Evolutionary conservation across 2,888 invertebrate species (phyloP).

Genomic region (Arctia plantaginis): DNA sequence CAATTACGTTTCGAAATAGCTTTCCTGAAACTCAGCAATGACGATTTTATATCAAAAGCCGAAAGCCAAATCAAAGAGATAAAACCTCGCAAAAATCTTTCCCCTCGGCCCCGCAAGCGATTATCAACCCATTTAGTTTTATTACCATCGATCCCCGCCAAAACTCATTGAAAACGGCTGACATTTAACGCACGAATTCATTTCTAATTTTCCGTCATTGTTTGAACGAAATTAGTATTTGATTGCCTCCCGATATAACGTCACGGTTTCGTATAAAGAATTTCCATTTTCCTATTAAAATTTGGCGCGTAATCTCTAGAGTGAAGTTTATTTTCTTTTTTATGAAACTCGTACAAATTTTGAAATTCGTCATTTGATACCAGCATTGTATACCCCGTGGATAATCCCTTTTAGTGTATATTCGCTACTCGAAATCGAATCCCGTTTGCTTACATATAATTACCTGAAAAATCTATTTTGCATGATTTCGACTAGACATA

Average conservation of each 20-base stretch:
- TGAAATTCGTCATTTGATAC: constrained; percentile 5
- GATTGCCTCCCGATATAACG: constrained; percentile 62
- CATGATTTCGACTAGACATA: background rate
- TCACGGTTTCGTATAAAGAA: constrained; percentile 20
- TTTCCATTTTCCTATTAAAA: constrained; percentile 21
- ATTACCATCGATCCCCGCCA: constrained; percentile 55
- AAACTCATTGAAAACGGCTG: constrained; percentile 58
- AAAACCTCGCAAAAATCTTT: constrained; percentile 48
- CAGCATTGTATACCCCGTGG: background rate
- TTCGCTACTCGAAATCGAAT: background rate
- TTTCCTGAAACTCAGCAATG: constrained; percentile 53
- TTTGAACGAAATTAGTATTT: constrained; percentile 76
- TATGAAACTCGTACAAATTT: constrained; percentile 15
- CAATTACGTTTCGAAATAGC: constrained; percentile 52
- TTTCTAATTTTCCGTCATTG: constrained; percentile 80
- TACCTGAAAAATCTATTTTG: background rate
- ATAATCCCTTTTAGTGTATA: background rate
- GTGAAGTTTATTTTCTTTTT: constrained; percentile 5
- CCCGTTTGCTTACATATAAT: background rate
- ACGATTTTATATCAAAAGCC: constrained; percentile 51
- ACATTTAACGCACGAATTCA: constrained; percentile 74
- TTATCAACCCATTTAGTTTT: constrained; percentile 61
- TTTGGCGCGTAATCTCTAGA: constrained; percentile 18
- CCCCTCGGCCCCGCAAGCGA: constrained; percentile 49
- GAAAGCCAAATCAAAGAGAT: constrained; percentile 48